These are phyloP conservation scores for Lasioglossum pauxillum DNA, from an alignment of 2,888 invertebrate genomes.

Conservation along the genomic window DNA sequence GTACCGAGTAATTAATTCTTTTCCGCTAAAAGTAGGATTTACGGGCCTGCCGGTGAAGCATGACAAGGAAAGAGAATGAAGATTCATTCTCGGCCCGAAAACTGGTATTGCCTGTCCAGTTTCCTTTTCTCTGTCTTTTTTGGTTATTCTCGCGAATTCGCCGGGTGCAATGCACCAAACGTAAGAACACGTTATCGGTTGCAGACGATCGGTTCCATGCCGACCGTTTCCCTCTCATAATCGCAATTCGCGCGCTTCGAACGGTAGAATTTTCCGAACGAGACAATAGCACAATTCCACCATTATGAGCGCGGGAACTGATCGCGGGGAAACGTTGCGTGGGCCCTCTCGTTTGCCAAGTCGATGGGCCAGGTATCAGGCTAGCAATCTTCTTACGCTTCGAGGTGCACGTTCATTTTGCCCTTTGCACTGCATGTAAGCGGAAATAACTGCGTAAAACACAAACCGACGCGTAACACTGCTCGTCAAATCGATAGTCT, in stretches of 20 bases:
- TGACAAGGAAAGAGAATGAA: slow-evolving; percentile 11
- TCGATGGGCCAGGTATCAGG: slow-evolving; percentile 45
- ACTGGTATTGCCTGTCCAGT: slow-evolving; percentile 15
- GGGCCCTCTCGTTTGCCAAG: slow-evolving; percentile 43
- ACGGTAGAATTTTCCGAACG: slow-evolving; percentile 18
- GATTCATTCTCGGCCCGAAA: slow-evolving; percentile 19
- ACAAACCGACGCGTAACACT: not conserved
- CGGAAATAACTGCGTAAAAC: slow-evolving; percentile 45
- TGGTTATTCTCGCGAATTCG: slow-evolving; percentile 11
- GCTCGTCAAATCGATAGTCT: too few species aligned
- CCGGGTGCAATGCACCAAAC: slow-evolving; percentile 25
- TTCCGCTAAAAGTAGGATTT: not conserved
- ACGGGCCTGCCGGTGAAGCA: not conserved
- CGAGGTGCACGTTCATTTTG: slow-evolving; percentile 28
- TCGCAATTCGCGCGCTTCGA: slow-evolving; percentile 21
- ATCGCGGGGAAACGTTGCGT: slow-evolving; percentile 46
- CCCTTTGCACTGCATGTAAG: not conserved
- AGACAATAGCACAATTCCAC: slow-evolving; percentile 61
- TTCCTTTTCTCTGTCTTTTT: not conserved
- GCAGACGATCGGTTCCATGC: slow-evolving; percentile 15
- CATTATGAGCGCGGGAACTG: slow-evolving; percentile 43
- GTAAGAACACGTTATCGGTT: slow-evolving; percentile 10
- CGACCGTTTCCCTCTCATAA: slow-evolving; percentile 43
- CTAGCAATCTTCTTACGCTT: slow-evolving; percentile 35
- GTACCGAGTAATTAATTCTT: slow-evolving; percentile 16